phyloP scores from a whole-genome alignment of 2,888 invertebrate genomes.

The Hyppa rectilinea region DNA sequence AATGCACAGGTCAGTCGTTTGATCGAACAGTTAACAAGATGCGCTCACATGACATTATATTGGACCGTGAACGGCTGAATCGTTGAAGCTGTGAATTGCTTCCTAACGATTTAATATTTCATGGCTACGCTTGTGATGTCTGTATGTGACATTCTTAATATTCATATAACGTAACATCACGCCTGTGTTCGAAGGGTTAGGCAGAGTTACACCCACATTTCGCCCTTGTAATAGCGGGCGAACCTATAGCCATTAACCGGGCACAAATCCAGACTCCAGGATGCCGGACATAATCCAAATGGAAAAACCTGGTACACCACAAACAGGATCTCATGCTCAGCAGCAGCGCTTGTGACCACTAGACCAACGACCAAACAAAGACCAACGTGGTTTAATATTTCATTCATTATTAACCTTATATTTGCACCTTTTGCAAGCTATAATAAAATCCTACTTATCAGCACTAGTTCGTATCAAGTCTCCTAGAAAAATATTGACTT shows the following conservation, averaged over 20 bases:
- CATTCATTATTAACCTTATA: not conserved
- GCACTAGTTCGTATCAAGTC: not conserved
- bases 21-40: conserved; percentile 75
- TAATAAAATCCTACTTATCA: not conserved
- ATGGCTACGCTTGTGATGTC: conserved; percentile 1
- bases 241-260: too few species aligned
- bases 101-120: conserved; percentile 46
- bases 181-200: too few species aligned
- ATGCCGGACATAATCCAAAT: too few species aligned
- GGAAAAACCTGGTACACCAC: too few species aligned
- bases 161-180: too few species aligned
- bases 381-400: too few species aligned
- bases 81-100: conserved; percentile 48
- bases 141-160: not conserved
- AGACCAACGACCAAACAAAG: too few species aligned
- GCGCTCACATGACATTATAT: conserved; percentile 75
- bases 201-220: too few species aligned
- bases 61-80: conserved; percentile 57
- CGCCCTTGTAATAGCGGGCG: too few species aligned
- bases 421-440: not conserved
- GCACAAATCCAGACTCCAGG: too few species aligned
- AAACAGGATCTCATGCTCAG: too few species aligned
- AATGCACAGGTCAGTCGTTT: conserved; percentile 79
- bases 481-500: not conserved
- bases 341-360: too few species aligned